Percentiles rank a stretch among this genome's conserved stretches.
phyloP scores from a whole-genome alignment of 1,140 invertebrate genomes.

The Elymnias hypermnestra region DNA sequence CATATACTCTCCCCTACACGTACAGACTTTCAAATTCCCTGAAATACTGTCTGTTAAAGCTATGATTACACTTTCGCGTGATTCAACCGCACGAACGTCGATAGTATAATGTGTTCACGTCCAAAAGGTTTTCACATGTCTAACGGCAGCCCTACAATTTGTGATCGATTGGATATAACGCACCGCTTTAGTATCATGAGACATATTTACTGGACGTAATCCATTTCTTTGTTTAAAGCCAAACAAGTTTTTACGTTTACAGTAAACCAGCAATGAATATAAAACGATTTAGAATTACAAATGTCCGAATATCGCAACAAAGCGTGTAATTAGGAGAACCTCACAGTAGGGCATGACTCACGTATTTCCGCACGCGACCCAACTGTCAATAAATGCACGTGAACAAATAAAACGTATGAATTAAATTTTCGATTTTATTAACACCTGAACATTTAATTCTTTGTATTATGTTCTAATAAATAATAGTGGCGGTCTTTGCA shows the following conservation, averaged over 20 bases:
- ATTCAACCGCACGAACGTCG: constrained; percentile 26
- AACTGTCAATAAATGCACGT: constrained; percentile 39
- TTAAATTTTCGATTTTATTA: background rate
- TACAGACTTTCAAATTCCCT: constrained; percentile 15
- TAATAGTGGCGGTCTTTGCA: no score
- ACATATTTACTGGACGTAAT: constrained; percentile 5
- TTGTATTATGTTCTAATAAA: no score
- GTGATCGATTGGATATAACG: constrained; percentile 26
- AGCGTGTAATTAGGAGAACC: constrained; percentile 28
- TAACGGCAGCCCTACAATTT: constrained; percentile 30
- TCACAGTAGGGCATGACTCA: constrained; percentile 46
- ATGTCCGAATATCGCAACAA: constrained; percentile 1
- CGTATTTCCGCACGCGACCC: constrained; percentile 48
- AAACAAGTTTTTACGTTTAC: background rate
- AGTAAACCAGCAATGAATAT: constrained; percentile 13
- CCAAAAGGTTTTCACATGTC: constrained; percentile 30
- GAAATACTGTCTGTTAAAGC: constrained; percentile 11
- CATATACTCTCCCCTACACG: constrained; percentile 5
- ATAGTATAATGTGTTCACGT: constrained; percentile 25
- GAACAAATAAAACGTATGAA: constrained; percentile 17
- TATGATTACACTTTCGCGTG: constrained; percentile 32
- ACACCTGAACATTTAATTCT: constrained; percentile 1
- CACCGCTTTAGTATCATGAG: constrained; percentile 12
- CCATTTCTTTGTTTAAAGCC: constrained; percentile 5
- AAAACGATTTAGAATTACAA: constrained; percentile 4